Base-by-base conservation (phyloP, 2,113 vertebrate species). In the Forbesichthys papilliferus region DNA sequence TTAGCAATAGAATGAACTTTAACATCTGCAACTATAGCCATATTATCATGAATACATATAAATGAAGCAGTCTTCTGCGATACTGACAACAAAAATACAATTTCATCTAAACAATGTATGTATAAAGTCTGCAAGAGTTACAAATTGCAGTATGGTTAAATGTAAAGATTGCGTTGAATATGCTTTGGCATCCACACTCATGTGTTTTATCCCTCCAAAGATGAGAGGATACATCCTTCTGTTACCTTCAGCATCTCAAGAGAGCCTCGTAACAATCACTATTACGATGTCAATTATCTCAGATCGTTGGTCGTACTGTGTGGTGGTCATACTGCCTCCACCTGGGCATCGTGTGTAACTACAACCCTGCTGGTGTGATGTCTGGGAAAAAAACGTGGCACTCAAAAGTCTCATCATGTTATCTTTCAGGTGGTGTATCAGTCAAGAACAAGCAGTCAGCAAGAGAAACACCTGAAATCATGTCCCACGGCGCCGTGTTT, bases 1-100 rank as follows among this genome's bases (percentile, higher is more conserved):
- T 59, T 60, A 52, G 36, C 54, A 47, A 59, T 11, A 49, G 12
- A 51, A 13, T 33, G 62, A 58, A 58, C 62, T 53, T 46, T 66
- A 33, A 42, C n/a, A 42, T n/a, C 18, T 51, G 27, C 20, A 16
- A 53, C 20, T 4, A 34, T 12, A 57, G 55, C 36, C 36, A 9
- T 11, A 10, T 57, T 57, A 9, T 33, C 18, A 57, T 10, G 11
- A 9, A 57, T 27, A 20, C 27, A 59, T 16, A 42, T 36, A n/a
- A 34, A n/a, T 64, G 3, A 46, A 33, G 7, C 53, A 18, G 47
- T 74, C 16, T 20, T 57, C 36, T 48, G 9, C 9, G 7, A 18
- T 55, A 55, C 14, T 55, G 13, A 52, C 13, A 52, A 11, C 49
- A 12, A 18, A 33, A 61, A 64, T 1, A 20, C 11, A 7, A 27